Conservation (phyloP, 2,113 vertebrate genomes). For the Bostrychus sinensis region DNA sequence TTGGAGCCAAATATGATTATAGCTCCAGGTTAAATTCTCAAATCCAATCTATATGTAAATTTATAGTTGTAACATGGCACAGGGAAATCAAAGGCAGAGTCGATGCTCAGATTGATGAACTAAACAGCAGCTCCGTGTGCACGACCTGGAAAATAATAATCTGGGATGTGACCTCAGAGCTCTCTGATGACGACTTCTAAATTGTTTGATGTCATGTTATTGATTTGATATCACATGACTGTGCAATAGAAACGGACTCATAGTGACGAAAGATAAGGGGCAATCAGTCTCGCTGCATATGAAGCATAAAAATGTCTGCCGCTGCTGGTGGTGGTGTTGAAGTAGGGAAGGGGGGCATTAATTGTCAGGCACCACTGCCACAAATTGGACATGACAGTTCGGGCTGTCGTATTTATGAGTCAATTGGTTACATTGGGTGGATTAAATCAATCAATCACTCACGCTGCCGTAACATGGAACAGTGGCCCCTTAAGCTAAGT, state of each 20-base stretch:
- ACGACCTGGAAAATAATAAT: slow-evolving; percentile 55
- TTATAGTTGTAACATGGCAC: slow-evolving; percentile 69
- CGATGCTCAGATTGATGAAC: slow-evolving; percentile 76
- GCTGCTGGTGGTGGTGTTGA: slow-evolving; percentile 55
- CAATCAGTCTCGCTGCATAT: slow-evolving; percentile 63
- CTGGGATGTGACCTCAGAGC: slow-evolving; percentile 10
- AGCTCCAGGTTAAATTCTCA: slow-evolving; percentile 78
- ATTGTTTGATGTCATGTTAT: not conserved
- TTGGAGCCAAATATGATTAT: slow-evolving; percentile 75
- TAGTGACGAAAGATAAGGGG: slow-evolving; percentile 54
- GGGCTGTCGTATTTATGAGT: slow-evolving; percentile 70
- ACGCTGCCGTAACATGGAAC: slow-evolving; percentile 43
- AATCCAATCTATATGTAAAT: slow-evolving; percentile 85
- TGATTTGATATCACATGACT: not conserved
- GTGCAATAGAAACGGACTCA: not conserved
- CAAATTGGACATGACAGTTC: slow-evolving; percentile 77
- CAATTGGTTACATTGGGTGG: slow-evolving; percentile 70
- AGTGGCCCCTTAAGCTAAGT: slow-evolving; percentile 39
- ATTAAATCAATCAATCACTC: slow-evolving; percentile 72
- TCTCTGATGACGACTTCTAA: slow-evolving; percentile 4
- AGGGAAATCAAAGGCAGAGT: slow-evolving; percentile 71
- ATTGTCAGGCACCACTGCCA: slow-evolving; percentile 67
- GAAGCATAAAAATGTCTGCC: slow-evolving; percentile 69
- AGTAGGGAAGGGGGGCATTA: slow-evolving; percentile 60
- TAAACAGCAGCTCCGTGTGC: slow-evolving; percentile 51